phyloP scores from a whole-genome alignment of 2,797 vertebrate species.

The Syngnathus rostellatus region DNA sequence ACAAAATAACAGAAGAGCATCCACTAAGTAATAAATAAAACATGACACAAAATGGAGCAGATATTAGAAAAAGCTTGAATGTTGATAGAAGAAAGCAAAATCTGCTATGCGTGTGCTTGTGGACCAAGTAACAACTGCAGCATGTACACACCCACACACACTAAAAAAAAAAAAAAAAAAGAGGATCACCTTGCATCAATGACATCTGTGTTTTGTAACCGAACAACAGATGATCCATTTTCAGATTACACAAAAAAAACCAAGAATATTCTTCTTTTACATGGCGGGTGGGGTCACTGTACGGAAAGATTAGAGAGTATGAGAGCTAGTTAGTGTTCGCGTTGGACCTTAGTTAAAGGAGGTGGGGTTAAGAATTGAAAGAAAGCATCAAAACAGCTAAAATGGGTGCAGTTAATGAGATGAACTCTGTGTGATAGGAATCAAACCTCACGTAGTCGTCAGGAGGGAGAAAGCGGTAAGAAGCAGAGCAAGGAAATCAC shows the following conservation, averaged over 20 bases:
- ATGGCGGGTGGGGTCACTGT: conserved; percentile 19
- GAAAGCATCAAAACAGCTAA: conserved; percentile 32
- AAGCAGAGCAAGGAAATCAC: conserved; percentile 37
- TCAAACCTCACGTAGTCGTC: conserved; percentile 7
- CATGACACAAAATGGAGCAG: conserved; percentile 52
- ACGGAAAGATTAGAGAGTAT: conserved; percentile 19
- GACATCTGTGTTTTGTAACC: conserved; percentile 57
- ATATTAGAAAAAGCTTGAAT: conserved; percentile 60
- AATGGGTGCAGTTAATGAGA: conserved; percentile 14
- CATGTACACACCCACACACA: too few relatives aligned
- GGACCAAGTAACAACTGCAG: conserved; percentile 23
- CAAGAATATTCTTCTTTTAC: conserved; percentile 34
- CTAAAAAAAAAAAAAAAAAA: conserved; percentile 31
- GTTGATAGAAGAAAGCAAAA: conserved; percentile 44
- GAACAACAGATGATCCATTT: conserved; percentile 43
- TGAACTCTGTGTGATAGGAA: conserved; percentile 7
- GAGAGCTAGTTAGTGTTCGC: conserved; percentile 54
- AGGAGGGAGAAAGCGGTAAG: conserved; percentile 28
- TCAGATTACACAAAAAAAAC: conserved; percentile 39
- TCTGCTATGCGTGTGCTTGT: conserved; percentile 42
- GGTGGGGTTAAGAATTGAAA: conserved; percentile 9
- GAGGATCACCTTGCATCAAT: conserved; percentile 43
- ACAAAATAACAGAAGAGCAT: conserved; percentile 41
- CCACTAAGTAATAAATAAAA: conserved; percentile 68
- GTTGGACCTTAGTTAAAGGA: conserved; percentile 49